Base-by-base conservation (phyloP, 2,888 invertebrate genomes). In the Trilocha varians region DNA sequence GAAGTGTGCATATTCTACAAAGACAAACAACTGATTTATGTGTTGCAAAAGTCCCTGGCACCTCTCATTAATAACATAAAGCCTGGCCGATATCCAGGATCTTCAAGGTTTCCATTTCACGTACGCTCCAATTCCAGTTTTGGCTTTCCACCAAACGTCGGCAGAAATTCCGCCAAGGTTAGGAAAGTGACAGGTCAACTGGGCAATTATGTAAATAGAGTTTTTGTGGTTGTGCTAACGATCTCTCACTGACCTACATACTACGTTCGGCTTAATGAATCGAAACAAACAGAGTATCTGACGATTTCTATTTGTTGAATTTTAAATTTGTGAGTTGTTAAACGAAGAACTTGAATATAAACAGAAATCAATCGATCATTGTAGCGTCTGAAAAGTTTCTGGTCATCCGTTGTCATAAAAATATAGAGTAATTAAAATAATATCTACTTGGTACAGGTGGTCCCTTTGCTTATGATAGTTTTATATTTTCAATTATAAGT, bases 61-160 rank as follows among this genome's bases (percentile, higher is more conserved):
- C 4, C 11, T 25, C 25, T 25, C 25, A 2, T 25, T 25, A 25
- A 25, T 25, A 25, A 52, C 55, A 51, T 55, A 45, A 53, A 42
- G 54, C 45, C 55, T 68, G 67, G 62, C 66, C 52, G 16, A 38
- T 41, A 49, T 64, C 68, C 69, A 62, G 62, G 36, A 51, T 53
- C 50, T 47, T 47, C 48, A 48, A 62, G 61, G 59, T 56, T 48
- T 53, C 49, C 46, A 35, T 50, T 53, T 51, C 48, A 50, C 49
- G 46, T 48, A 48, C 46, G 42, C 41, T 50, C 42, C 40, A 46
- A 53, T 57, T 42, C 42, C 34, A 40, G 39, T 42, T 44, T 61
- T 69, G 65, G 68, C 62, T 42, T 17, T 40, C 42, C 43, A 61
- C 57, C 65, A 67, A 62, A 54, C 32, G 16, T 25, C 42, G 43